Conservation (phyloP, 2,797 vertebrate genomes). For the Schizopygopsis malacanthus region DNA sequence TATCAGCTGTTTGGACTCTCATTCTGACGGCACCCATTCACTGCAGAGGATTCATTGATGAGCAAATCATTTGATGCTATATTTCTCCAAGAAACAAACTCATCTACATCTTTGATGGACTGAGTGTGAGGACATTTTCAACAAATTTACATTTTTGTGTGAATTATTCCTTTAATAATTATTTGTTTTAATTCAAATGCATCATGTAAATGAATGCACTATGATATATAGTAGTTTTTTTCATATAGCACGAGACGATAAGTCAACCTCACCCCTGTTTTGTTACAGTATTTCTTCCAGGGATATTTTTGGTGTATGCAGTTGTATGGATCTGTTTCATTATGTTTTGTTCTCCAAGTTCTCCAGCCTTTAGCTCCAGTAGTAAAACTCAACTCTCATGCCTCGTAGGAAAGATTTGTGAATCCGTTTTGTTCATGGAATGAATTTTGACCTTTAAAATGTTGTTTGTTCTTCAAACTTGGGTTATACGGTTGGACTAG, state of each 20-base stretch:
- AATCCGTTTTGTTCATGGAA: not conserved
- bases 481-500: not conserved
- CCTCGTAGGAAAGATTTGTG: not conserved
- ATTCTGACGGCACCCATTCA: not conserved
- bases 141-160: not conserved
- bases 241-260: accelerated
- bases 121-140: not conserved
- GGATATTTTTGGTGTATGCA: not conserved
- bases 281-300: not conserved
- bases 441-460: not conserved
- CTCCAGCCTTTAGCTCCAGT: not conserved
- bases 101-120: not conserved
- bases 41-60: too few relatives aligned
- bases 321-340: not conserved
- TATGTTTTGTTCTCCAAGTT: not conserved
- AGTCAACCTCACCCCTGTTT: not conserved
- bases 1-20: not conserved
- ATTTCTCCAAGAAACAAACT: not conserved
- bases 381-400: not conserved
- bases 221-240: not conserved
- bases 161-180: not conserved
- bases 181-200: not conserved
- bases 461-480: constrained; percentile 1
- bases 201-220: not conserved
- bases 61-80: too few relatives aligned